phyloP scores from a whole-genome alignment of 2,888 invertebrate genomes.

The Onthophagus sagittarius region DNA sequence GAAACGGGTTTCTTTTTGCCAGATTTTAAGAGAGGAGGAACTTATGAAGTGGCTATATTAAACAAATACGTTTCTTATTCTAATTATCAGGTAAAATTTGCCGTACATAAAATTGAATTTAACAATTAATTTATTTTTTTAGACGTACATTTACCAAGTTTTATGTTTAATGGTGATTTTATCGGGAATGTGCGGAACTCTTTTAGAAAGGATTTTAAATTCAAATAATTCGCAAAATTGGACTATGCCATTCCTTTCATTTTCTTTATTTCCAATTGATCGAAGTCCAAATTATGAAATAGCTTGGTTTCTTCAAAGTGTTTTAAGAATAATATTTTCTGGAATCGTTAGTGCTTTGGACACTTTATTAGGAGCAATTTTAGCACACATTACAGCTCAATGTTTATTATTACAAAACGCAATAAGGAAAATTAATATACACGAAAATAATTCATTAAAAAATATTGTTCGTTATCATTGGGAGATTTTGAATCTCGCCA shows the following conservation, averaged over 20 bases:
- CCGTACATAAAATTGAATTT: no score
- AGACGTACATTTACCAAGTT: conserved; percentile 11
- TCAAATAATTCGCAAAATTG: conserved; percentile 9
- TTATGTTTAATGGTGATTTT: conserved; percentile 10
- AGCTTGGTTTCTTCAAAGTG: conserved; percentile 11
- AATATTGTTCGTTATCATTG: conserved; percentile 8
- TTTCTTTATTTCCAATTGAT: conserved; percentile 4
- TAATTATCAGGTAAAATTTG: conserved; percentile 1
- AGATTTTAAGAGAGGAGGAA: conserved; percentile 7
- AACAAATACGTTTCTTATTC: conserved; percentile 5
- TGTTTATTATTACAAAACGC: conserved; percentile 12
- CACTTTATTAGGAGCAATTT: conserved; percentile 6
- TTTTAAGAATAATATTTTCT: conserved; percentile 11
- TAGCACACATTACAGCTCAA: conserved; percentile 14
- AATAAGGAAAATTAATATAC: conserved; percentile 5
- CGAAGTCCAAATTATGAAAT: conserved; percentile 15
- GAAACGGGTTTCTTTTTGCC: conserved; percentile 9
- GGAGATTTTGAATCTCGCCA: conserved; percentile 8
- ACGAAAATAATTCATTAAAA: conserved; percentile 3
- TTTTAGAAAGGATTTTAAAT: conserved; percentile 4
- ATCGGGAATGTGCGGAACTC: conserved; percentile 10
- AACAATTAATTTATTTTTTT: background rate
- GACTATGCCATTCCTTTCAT: conserved; percentile 13
- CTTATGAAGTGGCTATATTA: conserved; percentile 5
- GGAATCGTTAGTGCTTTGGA: conserved; percentile 12